Evolutionary conservation across 2,797 vertebrate genomes (phyloP).

Genomic region (Melanogrammus aeglefinus): DNA sequence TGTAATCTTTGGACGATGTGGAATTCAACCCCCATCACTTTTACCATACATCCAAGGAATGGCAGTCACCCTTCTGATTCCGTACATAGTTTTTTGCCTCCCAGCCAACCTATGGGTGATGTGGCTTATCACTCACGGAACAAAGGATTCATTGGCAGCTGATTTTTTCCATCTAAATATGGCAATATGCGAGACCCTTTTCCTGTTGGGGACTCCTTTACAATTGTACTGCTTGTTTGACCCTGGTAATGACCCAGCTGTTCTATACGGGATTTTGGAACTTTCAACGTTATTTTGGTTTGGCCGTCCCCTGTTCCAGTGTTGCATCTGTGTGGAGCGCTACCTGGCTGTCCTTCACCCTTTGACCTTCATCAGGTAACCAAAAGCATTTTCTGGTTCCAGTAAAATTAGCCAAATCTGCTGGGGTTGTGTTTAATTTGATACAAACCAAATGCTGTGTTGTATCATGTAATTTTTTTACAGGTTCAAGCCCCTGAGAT

Average conservation of each 20-base stretch:
- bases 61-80: neutral
- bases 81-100: neutral
- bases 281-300: neutral
- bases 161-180: too few species aligned
- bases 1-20: neutral
- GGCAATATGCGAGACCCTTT: too few species aligned
- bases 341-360: neutral
- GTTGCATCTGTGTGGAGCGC: constrained; percentile 4
- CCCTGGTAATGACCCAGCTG: too few species aligned
- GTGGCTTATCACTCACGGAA: neutral
- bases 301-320: neutral
- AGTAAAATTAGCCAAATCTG: neutral
- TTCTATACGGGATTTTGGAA: neutral
- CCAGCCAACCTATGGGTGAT: constrained; percentile 5
- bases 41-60: too few species aligned
- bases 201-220: too few species aligned
- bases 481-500: too few species aligned
- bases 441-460: too few species aligned
- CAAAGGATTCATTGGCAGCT: neutral
- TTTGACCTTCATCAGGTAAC: neutral
- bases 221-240: too few species aligned
- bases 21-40: too few species aligned
- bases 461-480: too few species aligned
- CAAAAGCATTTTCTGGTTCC: neutral
- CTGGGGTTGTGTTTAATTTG: neutral